phyloP scores from a whole-genome alignment of 2,888 invertebrate genomes.

The Deilephila elpenor region DNA sequence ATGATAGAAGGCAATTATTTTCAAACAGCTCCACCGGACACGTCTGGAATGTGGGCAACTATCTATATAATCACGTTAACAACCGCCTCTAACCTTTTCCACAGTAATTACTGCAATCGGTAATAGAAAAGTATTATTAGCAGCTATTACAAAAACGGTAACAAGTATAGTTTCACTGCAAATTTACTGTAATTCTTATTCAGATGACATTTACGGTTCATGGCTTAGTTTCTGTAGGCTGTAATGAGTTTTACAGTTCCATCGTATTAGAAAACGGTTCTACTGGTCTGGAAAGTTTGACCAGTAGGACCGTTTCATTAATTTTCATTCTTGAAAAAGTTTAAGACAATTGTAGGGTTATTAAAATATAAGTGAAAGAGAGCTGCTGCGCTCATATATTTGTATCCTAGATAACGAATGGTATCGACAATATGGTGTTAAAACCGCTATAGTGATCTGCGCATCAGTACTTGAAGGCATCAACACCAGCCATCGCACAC shows the following conservation, averaged over 20 bases:
- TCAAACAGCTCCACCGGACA: slow-evolving; percentile 12
- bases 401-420: no score
- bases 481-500: no score
- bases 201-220: background rate
- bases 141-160: slow-evolving; percentile 11
- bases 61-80: slow-evolving; percentile 17
- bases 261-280: background rate
- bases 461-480: no score
- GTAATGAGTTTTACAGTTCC: background rate
- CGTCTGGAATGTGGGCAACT: slow-evolving; percentile 12
- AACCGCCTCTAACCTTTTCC: slow-evolving; percentile 14
- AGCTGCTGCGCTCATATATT: no score
- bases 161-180: background rate
- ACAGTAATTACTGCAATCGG: slow-evolving; percentile 13
- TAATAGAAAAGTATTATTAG: slow-evolving; percentile 26
- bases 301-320: no score
- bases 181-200: background rate
- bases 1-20: slow-evolving; percentile 15
- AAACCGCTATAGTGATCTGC: no score
- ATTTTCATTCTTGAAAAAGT: no score
- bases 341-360: no score
- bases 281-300: background rate
- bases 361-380: no score
- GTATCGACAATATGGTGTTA: no score
- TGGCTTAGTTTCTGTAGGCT: background rate